Percentiles rank a stretch among this genome's conserved stretches.
phyloP scores from a whole-genome alignment of 2,797 vertebrate species.

The Hippoglossus hippoglossus region DNA sequence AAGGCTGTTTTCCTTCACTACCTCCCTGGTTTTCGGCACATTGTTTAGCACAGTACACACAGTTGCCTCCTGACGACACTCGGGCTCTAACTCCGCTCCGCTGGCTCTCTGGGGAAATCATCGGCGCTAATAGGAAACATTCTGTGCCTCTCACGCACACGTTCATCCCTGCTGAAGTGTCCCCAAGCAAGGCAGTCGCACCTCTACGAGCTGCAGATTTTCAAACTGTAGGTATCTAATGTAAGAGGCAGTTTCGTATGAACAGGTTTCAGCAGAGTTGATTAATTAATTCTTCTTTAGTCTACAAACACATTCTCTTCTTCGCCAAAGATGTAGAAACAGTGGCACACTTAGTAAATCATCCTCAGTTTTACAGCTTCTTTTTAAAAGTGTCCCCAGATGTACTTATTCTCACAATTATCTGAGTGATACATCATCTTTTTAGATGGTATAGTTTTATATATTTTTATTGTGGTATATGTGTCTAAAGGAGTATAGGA shows the following conservation, averaged over 20 bases:
- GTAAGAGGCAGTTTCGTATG: constrained; percentile 10
- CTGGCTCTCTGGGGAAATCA: constrained; percentile 76
- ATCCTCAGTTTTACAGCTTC: constrained; percentile 34
- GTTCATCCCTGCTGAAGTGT: constrained; percentile 19
- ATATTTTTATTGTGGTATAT: neutral
- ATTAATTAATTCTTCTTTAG: neutral
- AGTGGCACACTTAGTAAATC: constrained; percentile 8
- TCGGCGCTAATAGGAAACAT: constrained; percentile 82
- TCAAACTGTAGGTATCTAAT: constrained; percentile 1
- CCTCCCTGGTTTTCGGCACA: constrained; percentile 68
- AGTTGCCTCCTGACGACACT: constrained; percentile 75
- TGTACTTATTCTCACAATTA: constrained; percentile 41
- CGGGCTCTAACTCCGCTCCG: constrained; percentile 65
- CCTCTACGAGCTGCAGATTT: constrained; percentile 13
- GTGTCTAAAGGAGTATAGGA: neutral
- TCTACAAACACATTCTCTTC: neutral
- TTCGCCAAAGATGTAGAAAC: constrained; percentile 41
- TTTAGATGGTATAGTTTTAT: constrained; percentile 25
- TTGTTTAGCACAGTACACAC: constrained; percentile 70
- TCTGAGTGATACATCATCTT: constrained; percentile 35
- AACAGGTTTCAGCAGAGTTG: constrained; percentile 3
- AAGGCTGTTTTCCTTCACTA: constrained; percentile 66
- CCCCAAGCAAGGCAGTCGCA: constrained; percentile 31
- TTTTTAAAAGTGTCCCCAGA: constrained; percentile 40
- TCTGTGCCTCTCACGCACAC: constrained; percentile 42